Conservation (phyloP, 2,797 vertebrate species). For the Dryobates pubescens region DNA sequence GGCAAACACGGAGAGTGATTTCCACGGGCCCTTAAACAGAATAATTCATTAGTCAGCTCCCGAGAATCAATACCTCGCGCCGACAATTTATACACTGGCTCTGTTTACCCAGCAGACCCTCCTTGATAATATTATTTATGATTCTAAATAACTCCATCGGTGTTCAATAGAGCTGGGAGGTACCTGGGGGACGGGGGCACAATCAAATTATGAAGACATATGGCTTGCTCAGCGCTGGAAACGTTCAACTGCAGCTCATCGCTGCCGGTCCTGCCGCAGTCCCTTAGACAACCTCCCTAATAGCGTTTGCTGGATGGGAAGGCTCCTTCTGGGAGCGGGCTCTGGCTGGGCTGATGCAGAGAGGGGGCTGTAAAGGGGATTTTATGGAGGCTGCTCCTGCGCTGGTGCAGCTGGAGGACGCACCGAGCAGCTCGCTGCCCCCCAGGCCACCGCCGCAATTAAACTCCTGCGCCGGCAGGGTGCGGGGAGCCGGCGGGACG, state of each 20-base stretch:
- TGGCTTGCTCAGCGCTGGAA: conserved; percentile 68
- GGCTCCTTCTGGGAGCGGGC: neutral
- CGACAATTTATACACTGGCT: conserved; percentile 73
- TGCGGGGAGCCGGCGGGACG: neutral
- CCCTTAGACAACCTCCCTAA: neutral
- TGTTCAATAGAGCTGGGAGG: conserved; percentile 76
- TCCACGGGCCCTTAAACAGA: conserved; percentile 75
- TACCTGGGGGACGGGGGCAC: conserved; percentile 72
- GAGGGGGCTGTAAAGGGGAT: neutral
- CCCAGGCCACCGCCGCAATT: neutral
- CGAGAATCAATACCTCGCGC: conserved; percentile 74
- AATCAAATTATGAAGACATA: conserved; percentile 80
- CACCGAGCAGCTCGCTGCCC: fast-evolving
- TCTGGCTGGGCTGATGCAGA: neutral
- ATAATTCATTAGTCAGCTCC: conserved; percentile 80
- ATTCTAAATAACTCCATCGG: conserved; percentile 80
- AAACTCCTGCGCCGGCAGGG: neutral
- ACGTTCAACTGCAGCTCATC: conserved; percentile 45
- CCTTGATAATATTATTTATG: conserved; percentile 83
- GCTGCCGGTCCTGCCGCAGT: conserved; percentile 11
- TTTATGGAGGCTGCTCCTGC: neutral
- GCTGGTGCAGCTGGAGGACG: neutral
- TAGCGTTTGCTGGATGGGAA: neutral
- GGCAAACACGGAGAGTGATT: conserved; percentile 24
- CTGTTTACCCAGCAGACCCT: conserved; percentile 78